Evolutionary conservation across 1,140 invertebrate genomes (phyloP), one percentile per base, ranked within the genome.

Genomic region (Pectinophora gossypiella): DNA sequence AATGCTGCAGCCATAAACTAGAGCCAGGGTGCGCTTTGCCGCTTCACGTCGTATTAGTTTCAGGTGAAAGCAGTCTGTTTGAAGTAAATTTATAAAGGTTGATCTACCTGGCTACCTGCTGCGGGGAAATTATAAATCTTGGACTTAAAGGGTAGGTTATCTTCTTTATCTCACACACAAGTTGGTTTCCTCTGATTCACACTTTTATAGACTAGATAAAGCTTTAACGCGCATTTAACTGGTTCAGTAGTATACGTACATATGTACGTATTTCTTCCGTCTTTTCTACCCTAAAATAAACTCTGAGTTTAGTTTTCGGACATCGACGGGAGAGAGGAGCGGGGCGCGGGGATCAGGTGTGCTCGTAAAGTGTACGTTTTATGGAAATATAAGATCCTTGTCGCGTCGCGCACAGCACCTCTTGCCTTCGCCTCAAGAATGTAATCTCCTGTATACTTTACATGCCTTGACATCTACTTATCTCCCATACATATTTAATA

Each of bases 381-480:
- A 74, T 74, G 71, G 67, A 71, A 74, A 71, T 73, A 71, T 74
- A 71, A 74, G 68, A 71, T 74, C 65, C 60, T 71, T 71, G 67
- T 68, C 67, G 63, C 56, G 42, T 47, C 48, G 23, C 53, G 27
- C 42, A 54, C 27, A 46, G 40, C 22, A 21, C 56, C 48, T 47
- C 54, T 46, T 62, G 56, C 47, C 55, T 60, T 54, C 46, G 27
- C 7, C 43, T 22, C 51, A 35, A 62, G 57, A 60, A 68, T 68
- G 62, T 68, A 64, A 68, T 68, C 65, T 68, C 59, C 40, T 43
- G 61, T 60, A 58, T 40, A 40, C 36, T 18, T 40, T 18, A 40
- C 36, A 40, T 40, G 36, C 13, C 36, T 40, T 18, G 13, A 40
- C 36, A 18, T 15, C 15, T 15, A 40, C 13, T 15, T 15, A 40